Base-by-base conservation (phyloP, 2,888 invertebrate genomes). In the Itoplectis maculator region DNA sequence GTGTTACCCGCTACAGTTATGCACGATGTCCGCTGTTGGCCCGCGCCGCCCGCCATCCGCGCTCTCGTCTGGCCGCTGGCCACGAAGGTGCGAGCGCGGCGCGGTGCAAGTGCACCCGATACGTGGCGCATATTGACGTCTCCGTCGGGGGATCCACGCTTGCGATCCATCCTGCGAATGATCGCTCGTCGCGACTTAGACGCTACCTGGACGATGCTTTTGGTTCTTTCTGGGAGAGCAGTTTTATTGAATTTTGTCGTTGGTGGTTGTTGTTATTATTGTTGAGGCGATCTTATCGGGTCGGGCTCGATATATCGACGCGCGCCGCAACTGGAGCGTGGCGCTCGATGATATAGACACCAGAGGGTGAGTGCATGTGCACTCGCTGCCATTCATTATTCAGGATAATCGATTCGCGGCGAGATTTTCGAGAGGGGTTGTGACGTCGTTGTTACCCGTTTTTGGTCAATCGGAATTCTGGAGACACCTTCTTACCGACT, bases 121-220 rank as follows among this genome's bases (percentile, higher is more conserved):
- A 23, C 61, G 61, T 18, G 37, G 37, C 70, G 45, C 42, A 59
- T 47, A 56, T 79, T 54, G 45, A 72, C 72, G 66, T 66, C 47
- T 23, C n/a, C 66, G 13, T 56, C 59, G 66, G 40, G 47, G 37
- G 65, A 79, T 79, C 72, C 45, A 47, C 18, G 72, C 73, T 73
- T n/a, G n/a, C 59, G 72, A 79, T 79, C 47, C 40, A 66, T 56
- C 29, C 40, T 20, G 42, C 56, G 13, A 45, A 5, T 40, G 15
- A 9, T 23, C 0, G 2, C 11, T 4, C 29, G 11, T 56, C 15
- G 35, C 59, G 29, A 37, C 35, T 2, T 1, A 59, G 59, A 29
- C n/a, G 29, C 0, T 9, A 23, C n/a, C n/a, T 56, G 5, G 9
- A 9, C n/a, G 11, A 13, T 13, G n/a, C 35, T 59, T n/a, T n/a